Percentiles rank a stretch among this genome's conserved stretches.
These are phyloP conservation scores for Thymallus thymallus DNA, from an alignment of 2,113 vertebrate species.

Conservation along the genomic window DNA sequence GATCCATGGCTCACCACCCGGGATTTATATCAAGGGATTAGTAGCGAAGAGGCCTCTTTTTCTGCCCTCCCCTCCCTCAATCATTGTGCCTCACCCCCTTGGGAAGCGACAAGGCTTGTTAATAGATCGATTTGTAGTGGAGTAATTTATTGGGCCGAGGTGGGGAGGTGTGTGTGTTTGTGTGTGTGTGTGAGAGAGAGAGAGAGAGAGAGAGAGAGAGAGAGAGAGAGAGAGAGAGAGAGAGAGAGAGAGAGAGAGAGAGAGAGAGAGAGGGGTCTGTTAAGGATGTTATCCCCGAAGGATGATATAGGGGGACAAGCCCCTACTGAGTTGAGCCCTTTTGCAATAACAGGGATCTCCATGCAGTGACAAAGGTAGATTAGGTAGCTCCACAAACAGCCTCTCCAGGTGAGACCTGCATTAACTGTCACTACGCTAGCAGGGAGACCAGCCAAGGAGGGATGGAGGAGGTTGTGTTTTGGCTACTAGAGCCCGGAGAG, in stretches of 20 bases:
- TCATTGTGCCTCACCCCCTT: conserved; percentile 14
- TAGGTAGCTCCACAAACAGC: conserved; percentile 43
- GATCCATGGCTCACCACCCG: conserved; percentile 47
- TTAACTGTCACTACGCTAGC: conserved; percentile 25
- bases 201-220: too few relatives aligned
- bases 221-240: too few relatives aligned
- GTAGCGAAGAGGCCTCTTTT: too few relatives aligned
- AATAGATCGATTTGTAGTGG: too few relatives aligned
- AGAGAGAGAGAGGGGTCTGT: not conserved
- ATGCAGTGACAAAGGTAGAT: conserved; percentile 52
- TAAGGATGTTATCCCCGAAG: conserved; percentile 5
- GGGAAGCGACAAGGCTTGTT: conserved; percentile 1
- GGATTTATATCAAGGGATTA: conserved; percentile 43
- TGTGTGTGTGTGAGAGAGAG: not conserved
- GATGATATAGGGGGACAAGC: conserved; percentile 27
- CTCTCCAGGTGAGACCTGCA: conserved; percentile 40
- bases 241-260: too few relatives aligned
- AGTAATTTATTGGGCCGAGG: too few relatives aligned
- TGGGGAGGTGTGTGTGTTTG: not conserved
- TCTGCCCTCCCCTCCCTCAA: conserved; percentile 24
- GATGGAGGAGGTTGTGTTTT: conserved; percentile 33
- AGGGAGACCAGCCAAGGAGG: not conserved
- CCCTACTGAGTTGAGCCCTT: conserved; percentile 25
- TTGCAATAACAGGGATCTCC: conserved; percentile 58
- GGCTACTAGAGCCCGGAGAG: not conserved